A percentile compares a stretch with the other conserved stretches of the same genome.
Evolutionary conservation across 2,797 vertebrate species (phyloP).

Genomic region (Anas capensis): DNA sequence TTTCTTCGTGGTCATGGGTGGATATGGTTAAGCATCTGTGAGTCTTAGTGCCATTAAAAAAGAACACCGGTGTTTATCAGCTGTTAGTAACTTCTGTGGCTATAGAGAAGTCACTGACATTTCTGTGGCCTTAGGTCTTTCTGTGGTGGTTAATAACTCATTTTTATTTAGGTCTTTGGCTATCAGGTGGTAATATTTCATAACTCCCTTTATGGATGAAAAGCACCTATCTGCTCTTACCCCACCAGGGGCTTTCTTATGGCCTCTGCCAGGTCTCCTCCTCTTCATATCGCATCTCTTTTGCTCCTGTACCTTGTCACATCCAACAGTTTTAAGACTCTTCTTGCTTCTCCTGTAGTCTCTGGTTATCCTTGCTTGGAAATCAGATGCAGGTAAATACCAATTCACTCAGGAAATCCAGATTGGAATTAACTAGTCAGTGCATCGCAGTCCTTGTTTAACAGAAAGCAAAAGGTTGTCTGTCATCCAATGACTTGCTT

Average conservation of each 20-base stretch:
- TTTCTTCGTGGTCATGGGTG: neutral
- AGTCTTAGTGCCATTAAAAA: neutral
- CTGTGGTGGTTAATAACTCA: neutral
- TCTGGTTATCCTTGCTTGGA: neutral
- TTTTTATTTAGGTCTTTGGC: neutral
- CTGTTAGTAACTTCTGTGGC: neutral
- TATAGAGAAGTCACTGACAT: neutral
- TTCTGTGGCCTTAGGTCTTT: neutral
- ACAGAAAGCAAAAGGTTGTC: neutral
- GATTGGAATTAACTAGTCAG: neutral
- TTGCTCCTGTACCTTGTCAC: accelerated
- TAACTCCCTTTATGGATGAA: neutral
- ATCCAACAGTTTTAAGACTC: neutral
- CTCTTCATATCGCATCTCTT: neutral
- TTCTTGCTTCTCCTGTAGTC: neutral
- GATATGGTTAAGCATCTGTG: neutral
- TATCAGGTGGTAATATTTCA: neutral
- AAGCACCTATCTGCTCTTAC: neutral
- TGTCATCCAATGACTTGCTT: neutral
- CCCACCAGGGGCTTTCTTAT: neutral
- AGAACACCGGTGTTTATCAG: neutral
- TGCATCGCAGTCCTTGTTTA: neutral
- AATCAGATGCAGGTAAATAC: neutral
- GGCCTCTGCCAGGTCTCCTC: neutral
- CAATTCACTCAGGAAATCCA: neutral